phyloP scores from a whole-genome alignment of 2,888 invertebrate genomes.

The Aplocera efformata region DNA sequence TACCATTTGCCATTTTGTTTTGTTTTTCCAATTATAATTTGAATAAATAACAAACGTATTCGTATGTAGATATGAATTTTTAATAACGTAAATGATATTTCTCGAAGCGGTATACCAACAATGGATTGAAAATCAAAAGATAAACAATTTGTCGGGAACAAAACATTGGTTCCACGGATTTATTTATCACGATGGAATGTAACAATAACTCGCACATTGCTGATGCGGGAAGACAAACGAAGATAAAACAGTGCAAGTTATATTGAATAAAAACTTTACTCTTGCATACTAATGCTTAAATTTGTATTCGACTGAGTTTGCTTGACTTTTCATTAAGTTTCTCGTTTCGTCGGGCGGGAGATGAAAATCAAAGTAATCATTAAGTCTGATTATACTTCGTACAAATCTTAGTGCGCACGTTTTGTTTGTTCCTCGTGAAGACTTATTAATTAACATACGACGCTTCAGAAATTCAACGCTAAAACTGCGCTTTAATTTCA shows the following conservation, averaged over 20 bases:
- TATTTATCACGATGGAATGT: constrained; percentile 46
- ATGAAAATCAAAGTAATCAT: constrained; percentile 75
- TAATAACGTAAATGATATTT: constrained; percentile 12
- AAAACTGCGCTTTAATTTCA: constrained; percentile 21
- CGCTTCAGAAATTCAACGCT: neutral
- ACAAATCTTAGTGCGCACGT: constrained; percentile 38
- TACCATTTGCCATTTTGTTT: constrained; percentile 17
- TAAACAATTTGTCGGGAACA: constrained; percentile 34
- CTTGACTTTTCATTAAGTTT: constrained; percentile 77
- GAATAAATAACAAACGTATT: constrained; percentile 17
- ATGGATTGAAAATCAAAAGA: constrained; percentile 36
- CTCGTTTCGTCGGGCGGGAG: constrained; percentile 63
- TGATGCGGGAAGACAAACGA: constrained; percentile 65
- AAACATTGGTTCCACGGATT: constrained; percentile 30
- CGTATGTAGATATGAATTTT: constrained; percentile 12
- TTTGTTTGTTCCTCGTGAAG: constrained; percentile 27
- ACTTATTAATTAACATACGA: constrained; percentile 8
- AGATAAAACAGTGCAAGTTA: constrained; percentile 73
- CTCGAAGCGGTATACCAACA: constrained; percentile 8
- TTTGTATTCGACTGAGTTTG: constrained; percentile 76
- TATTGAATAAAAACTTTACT: constrained; percentile 77
- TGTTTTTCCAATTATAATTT: constrained; percentile 9
- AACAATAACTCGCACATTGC: constrained; percentile 57
- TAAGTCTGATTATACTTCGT: constrained; percentile 64
- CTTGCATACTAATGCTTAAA: constrained; percentile 77